A percentile compares a stretch with the other conserved stretches of the same genome.
phyloP scores from a whole-genome alignment of 30 jellyfish, hydroid and myxozoan species.

The Mastigias papua region DNA sequence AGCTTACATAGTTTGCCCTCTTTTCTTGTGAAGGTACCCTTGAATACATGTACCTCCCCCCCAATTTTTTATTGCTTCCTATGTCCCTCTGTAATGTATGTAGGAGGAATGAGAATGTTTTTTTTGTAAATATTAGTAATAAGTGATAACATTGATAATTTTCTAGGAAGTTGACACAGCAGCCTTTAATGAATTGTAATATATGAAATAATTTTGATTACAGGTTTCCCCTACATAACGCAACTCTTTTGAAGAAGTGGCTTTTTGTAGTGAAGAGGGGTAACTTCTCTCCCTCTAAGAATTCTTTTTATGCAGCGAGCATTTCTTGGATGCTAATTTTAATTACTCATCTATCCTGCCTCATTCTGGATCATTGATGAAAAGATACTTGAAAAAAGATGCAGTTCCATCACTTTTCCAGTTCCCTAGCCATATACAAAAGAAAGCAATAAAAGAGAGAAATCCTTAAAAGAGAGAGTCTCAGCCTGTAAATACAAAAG shows the following conservation, averaged over 20 bases:
- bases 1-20: too few relatives aligned
- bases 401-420: not conserved
- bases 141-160: too few relatives aligned
- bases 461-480: not conserved
- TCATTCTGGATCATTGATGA: not conserved
- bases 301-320: not conserved
- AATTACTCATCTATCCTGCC: not conserved
- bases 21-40: too few relatives aligned
- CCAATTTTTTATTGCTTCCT: too few relatives aligned
- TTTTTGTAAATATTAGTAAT: too few relatives aligned
- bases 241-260: not conserved
- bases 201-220: not conserved
- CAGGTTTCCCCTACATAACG: not conserved
- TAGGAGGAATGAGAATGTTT: too few relatives aligned
- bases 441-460: not conserved
- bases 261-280: not conserved
- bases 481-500: not conserved
- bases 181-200: not conserved
- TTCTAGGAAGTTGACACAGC: too few relatives aligned
- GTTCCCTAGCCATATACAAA: not conserved
- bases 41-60: too few relatives aligned
- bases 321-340: not conserved
- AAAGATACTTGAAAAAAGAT: not conserved
- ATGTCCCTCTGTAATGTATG: too few relatives aligned
- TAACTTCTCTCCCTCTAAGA: not conserved